These are phyloP conservation scores for Orientallactaga sibirica DNA, from an alignment of 2,797 vertebrate species.

Conservation along the genomic window DNA sequence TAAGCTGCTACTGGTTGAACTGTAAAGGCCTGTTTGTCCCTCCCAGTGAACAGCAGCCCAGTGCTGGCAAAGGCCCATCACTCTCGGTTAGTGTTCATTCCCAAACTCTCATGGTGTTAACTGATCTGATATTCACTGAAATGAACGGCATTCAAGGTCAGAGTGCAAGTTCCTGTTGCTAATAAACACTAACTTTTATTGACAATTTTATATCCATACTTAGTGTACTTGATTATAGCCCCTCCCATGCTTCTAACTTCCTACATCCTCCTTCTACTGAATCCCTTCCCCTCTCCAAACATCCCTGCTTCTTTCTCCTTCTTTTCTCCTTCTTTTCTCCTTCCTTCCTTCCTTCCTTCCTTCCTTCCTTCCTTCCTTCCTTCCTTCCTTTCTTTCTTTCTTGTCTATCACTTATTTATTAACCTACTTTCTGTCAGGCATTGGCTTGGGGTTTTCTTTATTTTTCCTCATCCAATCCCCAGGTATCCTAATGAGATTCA, in stretches of 20 bases:
- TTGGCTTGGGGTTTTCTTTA: slow-evolving; percentile 11
- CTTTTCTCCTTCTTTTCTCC: too few species aligned
- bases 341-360: too few species aligned
- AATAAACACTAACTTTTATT: neutral
- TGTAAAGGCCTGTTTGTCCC: neutral
- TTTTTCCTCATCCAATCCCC: slow-evolving; percentile 34
- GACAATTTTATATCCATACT: too few species aligned
- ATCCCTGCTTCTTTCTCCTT: too few species aligned
- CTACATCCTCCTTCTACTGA: too few species aligned
- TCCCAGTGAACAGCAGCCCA: neutral
- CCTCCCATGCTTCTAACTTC: too few species aligned
- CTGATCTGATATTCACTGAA: neutral
- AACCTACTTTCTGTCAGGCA: neutral
- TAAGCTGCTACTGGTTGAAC: neutral
- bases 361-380: too few species aligned
- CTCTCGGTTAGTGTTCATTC: neutral
- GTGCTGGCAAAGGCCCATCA: neutral
- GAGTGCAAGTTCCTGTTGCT: neutral
- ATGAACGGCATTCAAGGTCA: slow-evolving; percentile 36
- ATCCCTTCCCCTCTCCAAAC: too few species aligned
- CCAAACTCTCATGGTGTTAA: neutral
- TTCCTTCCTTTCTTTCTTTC: too few species aligned
- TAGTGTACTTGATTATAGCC: too few species aligned
- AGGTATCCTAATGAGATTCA: neutral
- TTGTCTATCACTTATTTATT: neutral